phyloP scores from a whole-genome alignment of 2,113 vertebrate species.

The Pionites leucogaster region DNA sequence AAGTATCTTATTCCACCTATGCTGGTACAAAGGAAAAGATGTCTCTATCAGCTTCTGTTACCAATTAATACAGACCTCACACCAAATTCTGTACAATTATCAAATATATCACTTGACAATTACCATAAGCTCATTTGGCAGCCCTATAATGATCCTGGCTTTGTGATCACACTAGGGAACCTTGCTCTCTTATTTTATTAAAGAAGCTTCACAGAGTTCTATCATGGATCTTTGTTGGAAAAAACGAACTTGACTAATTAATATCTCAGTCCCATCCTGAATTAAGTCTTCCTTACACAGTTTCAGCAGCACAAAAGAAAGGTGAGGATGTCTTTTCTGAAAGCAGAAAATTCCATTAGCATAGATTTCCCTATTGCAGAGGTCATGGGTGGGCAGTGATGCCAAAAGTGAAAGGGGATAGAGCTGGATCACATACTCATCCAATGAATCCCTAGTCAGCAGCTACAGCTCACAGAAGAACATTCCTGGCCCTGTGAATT shows the following conservation, averaged over 20 bases:
- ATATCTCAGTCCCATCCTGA: background rate
- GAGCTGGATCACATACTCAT: background rate
- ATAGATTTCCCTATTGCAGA: background rate
- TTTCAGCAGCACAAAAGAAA: constrained; percentile 6
- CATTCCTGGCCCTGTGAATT: background rate
- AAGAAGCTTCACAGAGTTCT: constrained; percentile 1
- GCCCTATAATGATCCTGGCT: background rate
- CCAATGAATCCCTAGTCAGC: background rate
- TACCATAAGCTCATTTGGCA: constrained; percentile 39
- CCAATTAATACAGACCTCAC: background rate
- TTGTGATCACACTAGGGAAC: constrained; percentile 26
- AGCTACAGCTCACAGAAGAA: background rate
- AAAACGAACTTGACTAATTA: constrained; percentile 42
- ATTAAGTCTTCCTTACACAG: background rate
- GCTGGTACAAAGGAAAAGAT: background rate
- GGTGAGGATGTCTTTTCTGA: constrained; percentile 16
- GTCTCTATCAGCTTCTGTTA: background rate
- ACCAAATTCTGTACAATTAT: background rate
- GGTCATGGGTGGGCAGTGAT: background rate
- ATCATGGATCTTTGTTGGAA: constrained; percentile 5
- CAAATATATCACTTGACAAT: constrained; percentile 40
- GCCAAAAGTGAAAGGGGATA: background rate
- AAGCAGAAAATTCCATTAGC: background rate
- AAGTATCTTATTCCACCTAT: background rate
- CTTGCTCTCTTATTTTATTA: constrained; percentile 28